Conservation (phyloP, 2,888 invertebrate species). For the Clivina fossor region DNA sequence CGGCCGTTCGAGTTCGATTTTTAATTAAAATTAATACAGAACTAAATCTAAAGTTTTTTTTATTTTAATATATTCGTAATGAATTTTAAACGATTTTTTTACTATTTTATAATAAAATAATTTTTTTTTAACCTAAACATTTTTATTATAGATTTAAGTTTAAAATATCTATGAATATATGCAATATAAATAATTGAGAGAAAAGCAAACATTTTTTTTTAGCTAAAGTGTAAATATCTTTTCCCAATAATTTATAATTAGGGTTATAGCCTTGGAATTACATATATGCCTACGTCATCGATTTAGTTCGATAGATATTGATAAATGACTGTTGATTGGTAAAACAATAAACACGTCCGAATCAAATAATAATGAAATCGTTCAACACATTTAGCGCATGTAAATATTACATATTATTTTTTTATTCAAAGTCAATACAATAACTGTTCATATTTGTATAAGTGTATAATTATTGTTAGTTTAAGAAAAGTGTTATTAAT, state of each 20-base stretch:
- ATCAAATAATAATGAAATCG: background rate
- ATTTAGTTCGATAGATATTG: conserved; percentile 13
- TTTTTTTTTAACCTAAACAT: no score
- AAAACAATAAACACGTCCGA: conserved; percentile 17
- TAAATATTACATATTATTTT: background rate
- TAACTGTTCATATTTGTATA: background rate
- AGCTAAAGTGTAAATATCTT: conserved; percentile 3
- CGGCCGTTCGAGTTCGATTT: no score
- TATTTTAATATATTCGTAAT: no score
- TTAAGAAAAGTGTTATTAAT: background rate
- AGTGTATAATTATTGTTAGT: background rate
- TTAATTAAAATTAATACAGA: no score
- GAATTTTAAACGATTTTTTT: no score
- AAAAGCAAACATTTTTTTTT: no score
- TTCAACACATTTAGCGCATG: background rate
- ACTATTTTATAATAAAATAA: no score
- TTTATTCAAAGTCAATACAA: background rate
- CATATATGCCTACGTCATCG: conserved; percentile 5
- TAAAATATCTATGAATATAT: no score
- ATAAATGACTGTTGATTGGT: conserved; percentile 16
- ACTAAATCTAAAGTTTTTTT: no score
- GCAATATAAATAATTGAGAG: no score
- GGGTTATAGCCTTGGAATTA: conserved; percentile 12
- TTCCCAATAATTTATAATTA: conserved; percentile 9
- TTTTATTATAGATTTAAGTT: no score